Base-by-base conservation (phyloP, 2,113 vertebrate species). In the Rhodinocichla rosea region DNA sequence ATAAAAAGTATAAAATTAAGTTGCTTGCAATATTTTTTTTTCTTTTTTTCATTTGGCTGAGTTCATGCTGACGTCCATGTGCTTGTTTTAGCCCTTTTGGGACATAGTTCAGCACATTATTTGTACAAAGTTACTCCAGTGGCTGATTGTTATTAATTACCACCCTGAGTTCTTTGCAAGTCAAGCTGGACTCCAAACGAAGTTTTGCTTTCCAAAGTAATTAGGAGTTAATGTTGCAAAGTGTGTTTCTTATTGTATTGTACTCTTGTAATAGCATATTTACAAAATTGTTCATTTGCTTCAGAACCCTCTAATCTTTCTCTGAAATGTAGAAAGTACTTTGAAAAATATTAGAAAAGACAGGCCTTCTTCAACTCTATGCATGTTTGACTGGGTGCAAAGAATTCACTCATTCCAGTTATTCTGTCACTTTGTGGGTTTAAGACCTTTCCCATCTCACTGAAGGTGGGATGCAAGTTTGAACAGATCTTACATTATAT, bases 91-190 rank as follows among this genome's bases (percentile, higher is more conserved):
- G 98, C 90, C 97, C 98, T 98, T 85, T 84, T 95, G 98, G 98
- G 98, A 99, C 86, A 75, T 35, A 96, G 95, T 98, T 97, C 79
- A 94, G 95, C 96, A 98, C 95, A 97, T 70, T 98, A 98, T 98
- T 98, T 98, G 94, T 97, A 97, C 87, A 96, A 97, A 97, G 95
- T 97, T 92, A 95, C 96, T 98, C 96, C 94, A 94, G 84, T 96
- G 97, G 97, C 96, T 97, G 97, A 98, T 98, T 98, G 96, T 97
- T 96, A 98, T 99, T 99, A 99, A 99, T 99, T 99, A 97, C 97
- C 90, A 93, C 97, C 67, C 63, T 69, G 94, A 96, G 96, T 96
- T 94, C 95, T 89, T 96, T 95, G 96, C 62, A 90, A 92, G 71
- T 94, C 89, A 91, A 81, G 63, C 81, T 86, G 74, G 81, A 95